Conservation (phyloP, 2,888 invertebrate species). For the Sarcophaga rosellei region DNA sequence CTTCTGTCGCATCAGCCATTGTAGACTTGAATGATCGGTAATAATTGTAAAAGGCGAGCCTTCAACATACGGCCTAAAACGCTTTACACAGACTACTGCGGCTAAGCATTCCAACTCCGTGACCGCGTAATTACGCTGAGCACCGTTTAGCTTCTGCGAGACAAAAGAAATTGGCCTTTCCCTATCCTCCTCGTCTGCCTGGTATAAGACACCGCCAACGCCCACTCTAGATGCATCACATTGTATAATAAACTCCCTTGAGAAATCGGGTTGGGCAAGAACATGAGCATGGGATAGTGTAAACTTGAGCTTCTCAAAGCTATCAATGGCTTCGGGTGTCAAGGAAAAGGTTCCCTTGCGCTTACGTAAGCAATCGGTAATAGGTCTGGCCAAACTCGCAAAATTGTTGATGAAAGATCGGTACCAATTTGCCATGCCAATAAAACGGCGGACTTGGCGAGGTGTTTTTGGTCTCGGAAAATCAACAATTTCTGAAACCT, state of each 20-base stretch:
- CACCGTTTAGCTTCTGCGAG: too few species aligned
- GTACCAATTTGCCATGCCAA: constrained; percentile 54
- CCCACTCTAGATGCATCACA: constrained; percentile 48
- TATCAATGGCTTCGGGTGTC: constrained; percentile 15
- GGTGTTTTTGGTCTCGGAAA: constrained; percentile 38
- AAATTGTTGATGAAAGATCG: constrained; percentile 38
- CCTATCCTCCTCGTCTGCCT: constrained; percentile 30
- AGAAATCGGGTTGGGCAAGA: constrained; percentile 47
- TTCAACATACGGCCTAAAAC: constrained; percentile 35
- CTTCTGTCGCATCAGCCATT: constrained; percentile 29
- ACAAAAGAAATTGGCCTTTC: constrained; percentile 17
- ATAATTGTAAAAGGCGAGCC: constrained; percentile 15
- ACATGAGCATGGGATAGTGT: constrained; percentile 28
- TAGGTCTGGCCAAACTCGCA: constrained; percentile 6
- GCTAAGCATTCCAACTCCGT: constrained; percentile 28
- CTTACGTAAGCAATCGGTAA: constrained; percentile 42
- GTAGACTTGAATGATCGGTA: constrained; percentile 26
- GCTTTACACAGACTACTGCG: constrained; percentile 4
- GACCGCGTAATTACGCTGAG: constrained; percentile 32
- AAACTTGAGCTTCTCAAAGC: constrained; percentile 32
- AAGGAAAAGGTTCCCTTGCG: constrained; percentile 20
- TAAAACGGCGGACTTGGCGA: constrained; percentile 37
- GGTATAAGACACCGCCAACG: constrained; percentile 47
- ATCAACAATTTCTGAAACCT: neutral
- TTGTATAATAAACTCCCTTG: constrained; percentile 41